Base-by-base conservation (phyloP, 2,797 vertebrate species). In the Emys orbicularis region DNA sequence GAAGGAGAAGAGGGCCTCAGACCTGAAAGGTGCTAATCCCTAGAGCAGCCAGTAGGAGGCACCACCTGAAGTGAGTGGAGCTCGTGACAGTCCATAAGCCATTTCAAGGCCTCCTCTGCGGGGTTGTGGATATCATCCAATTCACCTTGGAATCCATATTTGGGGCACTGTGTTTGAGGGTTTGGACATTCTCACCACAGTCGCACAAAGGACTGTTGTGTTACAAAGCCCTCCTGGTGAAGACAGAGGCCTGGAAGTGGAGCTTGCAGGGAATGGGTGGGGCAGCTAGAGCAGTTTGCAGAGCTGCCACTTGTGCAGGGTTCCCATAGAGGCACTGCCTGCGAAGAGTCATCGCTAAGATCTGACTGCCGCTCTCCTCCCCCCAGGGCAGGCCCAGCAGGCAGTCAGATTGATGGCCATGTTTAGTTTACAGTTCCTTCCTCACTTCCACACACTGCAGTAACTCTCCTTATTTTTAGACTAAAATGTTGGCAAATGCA, bases 401-500 rank as follows among this genome's bases (percentile, higher is more conserved):
- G 54, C 89, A 90, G 90, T 68, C 37, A 97, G 88, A 97, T 79
- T 92, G 95, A 96, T 97, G 90, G 41, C 90, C 91, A 61, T 93
- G 79, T 92, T 96, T 88, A 94, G 86, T 90, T 94, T 88, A 76
- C 68, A 61, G 25, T 89, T 95, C 90, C 72, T 95, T 95, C 84
- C 11, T 3, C 91, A 76, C 79, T 94, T 74, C 84, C 65, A 5
- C 81, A 50, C 87, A 83, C 72, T 81, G 88, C 86, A 88, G 94
- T 90, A 96, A 95, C 81, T 93, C 79, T 96, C 44, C 80, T 87
- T 93, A 84, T 88, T 92, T 96, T 95, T 95, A 74, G 87, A 95
- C 88, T 90, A 94, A 96, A 96, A 87, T 4, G 41, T 56, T 92
- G 90, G 93, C 86, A 95, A 97, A 96, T 86, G 91, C 90, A 95